These are phyloP conservation scores for Apoderus coryli DNA, from an alignment of 2,888 invertebrate genomes.

Conservation along the genomic window DNA sequence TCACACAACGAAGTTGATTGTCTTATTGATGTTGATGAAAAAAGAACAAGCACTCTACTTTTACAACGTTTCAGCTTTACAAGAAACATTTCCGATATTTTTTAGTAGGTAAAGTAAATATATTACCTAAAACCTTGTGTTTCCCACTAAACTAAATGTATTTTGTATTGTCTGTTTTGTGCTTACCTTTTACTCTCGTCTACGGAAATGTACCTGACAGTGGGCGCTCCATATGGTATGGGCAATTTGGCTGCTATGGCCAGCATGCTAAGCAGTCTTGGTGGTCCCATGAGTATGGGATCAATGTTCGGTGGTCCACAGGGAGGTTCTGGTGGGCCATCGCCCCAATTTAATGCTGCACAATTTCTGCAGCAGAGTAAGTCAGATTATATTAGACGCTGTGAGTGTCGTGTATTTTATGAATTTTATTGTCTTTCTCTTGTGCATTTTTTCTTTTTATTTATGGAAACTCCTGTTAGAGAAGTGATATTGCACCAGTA, in stretches of 20 bases:
- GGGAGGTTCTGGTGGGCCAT: conserved; percentile 19
- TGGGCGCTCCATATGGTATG: conserved; percentile 30
- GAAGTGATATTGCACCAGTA: too few relatives aligned
- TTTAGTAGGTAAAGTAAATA: too few relatives aligned
- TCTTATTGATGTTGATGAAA: too few relatives aligned
- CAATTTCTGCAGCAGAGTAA: conserved; percentile 78
- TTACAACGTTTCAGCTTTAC: too few relatives aligned
- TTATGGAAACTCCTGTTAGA: too few relatives aligned
- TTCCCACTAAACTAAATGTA: too few relatives aligned
- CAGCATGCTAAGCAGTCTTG: conserved; percentile 34
- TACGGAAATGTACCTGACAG: conserved; percentile 20
- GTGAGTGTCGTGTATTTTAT: conserved; percentile 17
- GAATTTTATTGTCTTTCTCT: conserved; percentile 8
- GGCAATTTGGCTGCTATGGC: conserved; percentile 35
- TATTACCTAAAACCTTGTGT: too few relatives aligned
- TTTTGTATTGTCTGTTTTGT: too few relatives aligned
- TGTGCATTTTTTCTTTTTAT: conserved; percentile 9
- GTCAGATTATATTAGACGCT: conserved; percentile 30
- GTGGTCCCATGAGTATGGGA: conserved; percentile 31
- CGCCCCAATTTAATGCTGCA: conserved; percentile 51
- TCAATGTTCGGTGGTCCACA: conserved; percentile 25
- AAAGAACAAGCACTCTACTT: too few relatives aligned
- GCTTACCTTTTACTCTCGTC: too few relatives aligned
- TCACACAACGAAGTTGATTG: too few relatives aligned
- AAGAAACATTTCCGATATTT: too few relatives aligned